phyloP scores from a whole-genome alignment of 92 coral and sea anemone species.

The Zoanthus sansibaricus region DNA sequence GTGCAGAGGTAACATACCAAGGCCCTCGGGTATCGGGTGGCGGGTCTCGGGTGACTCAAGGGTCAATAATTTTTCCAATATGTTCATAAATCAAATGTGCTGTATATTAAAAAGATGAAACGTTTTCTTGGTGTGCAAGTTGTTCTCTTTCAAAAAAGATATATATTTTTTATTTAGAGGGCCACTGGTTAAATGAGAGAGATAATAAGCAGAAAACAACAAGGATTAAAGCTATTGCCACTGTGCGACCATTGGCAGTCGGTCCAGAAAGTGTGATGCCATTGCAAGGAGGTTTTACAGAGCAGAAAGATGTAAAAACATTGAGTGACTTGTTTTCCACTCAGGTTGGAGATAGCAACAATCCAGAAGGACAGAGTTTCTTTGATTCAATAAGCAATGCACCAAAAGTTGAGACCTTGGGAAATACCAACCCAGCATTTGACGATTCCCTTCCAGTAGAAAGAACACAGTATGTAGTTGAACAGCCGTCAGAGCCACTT shows the following conservation, averaged over 20 bases:
- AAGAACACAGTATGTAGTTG: constrained; percentile 35
- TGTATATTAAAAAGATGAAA: no score
- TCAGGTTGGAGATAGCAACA: constrained; percentile 37
- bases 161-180: constrained; percentile 58
- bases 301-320: constrained; percentile 61
- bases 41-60: no score
- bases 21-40: no score
- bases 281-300: constrained; percentile 37
- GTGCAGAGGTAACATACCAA: no score
- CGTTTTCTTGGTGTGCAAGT: no score
- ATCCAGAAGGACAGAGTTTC: constrained; percentile 80
- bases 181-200: constrained; percentile 88
- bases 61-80: no score
- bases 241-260: constrained; percentile 38
- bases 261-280: constrained; percentile 53
- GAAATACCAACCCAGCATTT: constrained; percentile 27
- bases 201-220: constrained; percentile 24
- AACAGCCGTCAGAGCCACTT: constrained; percentile 39
- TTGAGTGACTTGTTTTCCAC: constrained; percentile 79
- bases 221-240: constrained; percentile 47
- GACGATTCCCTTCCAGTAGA: constrained; percentile 46
- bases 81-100: no score
- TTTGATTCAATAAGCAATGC: constrained; percentile 81
- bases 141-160: no score
- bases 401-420: constrained; percentile 51